Base-by-base conservation (phyloP, 2,888 invertebrate species). In the Polydrusus cervinus region DNA sequence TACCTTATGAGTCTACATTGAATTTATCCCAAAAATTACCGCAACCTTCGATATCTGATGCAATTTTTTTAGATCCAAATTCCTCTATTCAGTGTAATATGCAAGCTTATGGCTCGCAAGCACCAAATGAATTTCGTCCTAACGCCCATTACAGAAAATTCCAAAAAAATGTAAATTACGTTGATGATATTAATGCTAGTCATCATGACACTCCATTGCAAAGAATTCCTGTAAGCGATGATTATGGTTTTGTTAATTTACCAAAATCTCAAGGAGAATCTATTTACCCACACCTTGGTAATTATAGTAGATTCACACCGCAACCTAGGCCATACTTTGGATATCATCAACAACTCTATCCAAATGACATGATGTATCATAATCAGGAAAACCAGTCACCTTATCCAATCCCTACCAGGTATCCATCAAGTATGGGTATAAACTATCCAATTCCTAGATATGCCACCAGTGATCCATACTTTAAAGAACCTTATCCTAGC, bases 201-300 rank as follows among this genome's bases (percentile, higher is more conserved):
- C 55, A 14, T 14, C 55, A 34, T 3, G 16, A 57, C 0, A 34
- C 14, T 8, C 14, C n/a, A 3, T 11, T 25, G 30, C 53, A 53
- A 25, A 13, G 30, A 30, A 25, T 10, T 7, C 14, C 14, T n/a
- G 7, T 16, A 34, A n/a, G 34, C 16, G 34, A 38, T 60, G n/a
- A 14, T 60, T 60, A 60, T 7, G 16, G 57, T 16, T 60, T 38
- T 38, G n/a, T 14, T 18, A n/a, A 38, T 38, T 38, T 13, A 60
- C 38, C 16, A 16, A 18, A 60, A 2, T 34, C 25, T 13, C n/a
- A 62, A 18, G 30, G 14, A 47, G 34, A 49, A 14, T 34, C n/a
- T n/a, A n/a, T 30, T 14, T 10, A 25, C 10, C 64, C n/a, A 20
- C 51, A 13, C 13, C 20, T 20, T 47, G 38, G 34, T 18, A 13